Percentiles rank a stretch among this genome's conserved stretches.
Conservation (phyloP, 1,140 invertebrate genomes). For the Drosophila navojoa region DNA sequence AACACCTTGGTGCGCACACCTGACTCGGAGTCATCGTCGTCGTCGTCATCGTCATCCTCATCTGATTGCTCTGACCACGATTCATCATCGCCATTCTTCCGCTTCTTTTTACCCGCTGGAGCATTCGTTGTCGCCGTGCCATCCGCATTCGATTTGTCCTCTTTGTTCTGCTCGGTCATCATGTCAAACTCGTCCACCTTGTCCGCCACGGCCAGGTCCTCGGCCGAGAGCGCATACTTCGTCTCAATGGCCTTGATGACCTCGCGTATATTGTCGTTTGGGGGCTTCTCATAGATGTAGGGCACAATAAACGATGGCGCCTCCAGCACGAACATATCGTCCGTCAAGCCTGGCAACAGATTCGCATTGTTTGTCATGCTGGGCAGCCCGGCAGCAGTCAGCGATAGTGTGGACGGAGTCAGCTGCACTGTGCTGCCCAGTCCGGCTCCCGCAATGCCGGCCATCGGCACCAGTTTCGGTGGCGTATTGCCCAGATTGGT, state of each 20-base stretch:
- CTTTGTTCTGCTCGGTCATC: slow-evolving; percentile 80
- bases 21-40: slow-evolving; percentile 85
- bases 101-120: slow-evolving; percentile 79
- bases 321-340: slow-evolving; percentile 95
- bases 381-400: slow-evolving; percentile 57
- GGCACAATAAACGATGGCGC: slow-evolving; percentile 96
- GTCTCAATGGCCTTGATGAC: slow-evolving; percentile 89
- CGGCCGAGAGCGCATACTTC: slow-evolving; percentile 86
- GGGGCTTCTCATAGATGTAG: slow-evolving; percentile 95
- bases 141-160: slow-evolving; percentile 62
- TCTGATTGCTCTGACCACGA: slow-evolving; percentile 84
- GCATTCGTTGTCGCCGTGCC: slow-evolving; percentile 17
- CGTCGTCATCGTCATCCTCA: slow-evolving; percentile 85
- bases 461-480: slow-evolving; percentile 77
- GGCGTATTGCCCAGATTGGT: slow-evolving; percentile 62
- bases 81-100: slow-evolving; percentile 79
- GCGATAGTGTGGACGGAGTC: slow-evolving; percentile 74
- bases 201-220: slow-evolving; percentile 83
- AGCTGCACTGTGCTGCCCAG: slow-evolving; percentile 54
- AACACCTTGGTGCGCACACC: slow-evolving; percentile 85
- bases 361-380: slow-evolving; percentile 84
- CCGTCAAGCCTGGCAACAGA: slow-evolving; percentile 91
- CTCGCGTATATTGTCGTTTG: slow-evolving; percentile 90
- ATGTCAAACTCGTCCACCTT: slow-evolving; percentile 83
- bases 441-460: slow-evolving; percentile 33